phyloP scores from a whole-genome alignment of 1,140 invertebrate species.

The Neoseiulus cucumeris region DNA sequence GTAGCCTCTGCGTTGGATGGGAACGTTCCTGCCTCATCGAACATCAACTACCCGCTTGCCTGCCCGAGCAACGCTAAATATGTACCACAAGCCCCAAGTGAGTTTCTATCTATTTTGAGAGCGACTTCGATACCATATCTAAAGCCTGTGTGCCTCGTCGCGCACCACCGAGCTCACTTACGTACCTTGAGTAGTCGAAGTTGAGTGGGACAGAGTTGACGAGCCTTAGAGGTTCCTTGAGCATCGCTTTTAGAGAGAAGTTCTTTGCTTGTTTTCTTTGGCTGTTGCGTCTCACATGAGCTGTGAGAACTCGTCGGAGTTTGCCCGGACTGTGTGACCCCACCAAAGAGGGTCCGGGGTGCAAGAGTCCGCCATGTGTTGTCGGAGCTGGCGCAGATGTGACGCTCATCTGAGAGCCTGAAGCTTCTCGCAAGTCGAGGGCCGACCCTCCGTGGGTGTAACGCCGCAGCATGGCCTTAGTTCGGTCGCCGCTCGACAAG shows the following conservation, averaged over 20 bases:
- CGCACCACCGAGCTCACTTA: no score
- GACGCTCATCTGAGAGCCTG: background rate
- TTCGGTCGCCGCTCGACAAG: background rate
- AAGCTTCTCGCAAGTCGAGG: background rate
- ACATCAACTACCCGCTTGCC: no score
- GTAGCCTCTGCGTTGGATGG: no score
- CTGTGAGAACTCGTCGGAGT: conserved; percentile 29
- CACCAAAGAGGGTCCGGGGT: background rate
- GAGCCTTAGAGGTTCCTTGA: conserved; percentile 30
- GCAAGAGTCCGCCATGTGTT: background rate
- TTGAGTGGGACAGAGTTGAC: conserved; percentile 30
- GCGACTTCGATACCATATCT: no score
- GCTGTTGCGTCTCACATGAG: conserved; percentile 23
- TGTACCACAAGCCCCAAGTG: no score
- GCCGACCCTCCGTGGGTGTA: conserved; percentile 13
- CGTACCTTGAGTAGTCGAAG: conserved; percentile 23
- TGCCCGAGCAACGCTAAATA: no score
- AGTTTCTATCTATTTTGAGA: no score
- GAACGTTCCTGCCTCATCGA: no score
- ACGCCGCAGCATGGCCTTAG: conserved; percentile 14
- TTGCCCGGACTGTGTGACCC: conserved; percentile 19
- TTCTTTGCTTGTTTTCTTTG: conserved; percentile 23
- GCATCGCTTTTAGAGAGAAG: conserved; percentile 26
- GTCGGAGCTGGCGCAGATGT: background rate
- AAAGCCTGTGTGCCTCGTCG: no score